Evolutionary conservation across 2,888 invertebrate species (phyloP), one percentile per base, ranked within the genome.

Genomic region (Blomia tropicalis): DNA sequence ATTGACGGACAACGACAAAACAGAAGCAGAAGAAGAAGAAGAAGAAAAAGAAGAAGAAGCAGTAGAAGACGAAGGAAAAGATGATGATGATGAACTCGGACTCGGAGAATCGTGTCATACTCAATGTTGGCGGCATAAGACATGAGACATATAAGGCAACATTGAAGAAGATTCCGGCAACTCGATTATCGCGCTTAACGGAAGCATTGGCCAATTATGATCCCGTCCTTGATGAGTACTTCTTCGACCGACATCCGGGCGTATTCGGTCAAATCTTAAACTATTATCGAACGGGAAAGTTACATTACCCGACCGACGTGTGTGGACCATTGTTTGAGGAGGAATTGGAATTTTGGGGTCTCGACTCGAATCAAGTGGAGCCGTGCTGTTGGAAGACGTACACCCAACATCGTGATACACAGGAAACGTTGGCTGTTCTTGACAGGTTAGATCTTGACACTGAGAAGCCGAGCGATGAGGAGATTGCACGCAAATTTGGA

Each of bases 121-220:
- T 91, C 73, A 91, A 91, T 78, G 89, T 91, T 73, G 90, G 91
- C 68, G 91, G 91, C 67, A 89, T 91, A 74, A 81, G 87, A 76
- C 85, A 79, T 65, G 83, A 83, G 75, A 84, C 84, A 25, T 84
- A 84, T 75, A 83, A 83, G 74, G 82, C 83, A 25, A 87, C 87
- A 43, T 77, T 88, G 68, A 88, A 87, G 77, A 88, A 88, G 77
- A 88, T 89, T 70, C 87, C 88, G 22, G 88, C 88, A 69, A 89
- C 88, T 7, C 76, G 88, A 60, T 78, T 88, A 64, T 87, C 86
- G 30, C 78, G 87, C 64, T 78, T 89, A 68, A 85, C 85, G 17
- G 87, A 89, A 72, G 86, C 85, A 5, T 77, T 87, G 68, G 87
- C 87, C 69, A 88, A 89, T 76, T 89, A 88, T 75, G 88, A 89